Evolutionary conservation across 1,140 invertebrate species (phyloP).

Genomic region (Hydropsyche tenuis): DNA sequence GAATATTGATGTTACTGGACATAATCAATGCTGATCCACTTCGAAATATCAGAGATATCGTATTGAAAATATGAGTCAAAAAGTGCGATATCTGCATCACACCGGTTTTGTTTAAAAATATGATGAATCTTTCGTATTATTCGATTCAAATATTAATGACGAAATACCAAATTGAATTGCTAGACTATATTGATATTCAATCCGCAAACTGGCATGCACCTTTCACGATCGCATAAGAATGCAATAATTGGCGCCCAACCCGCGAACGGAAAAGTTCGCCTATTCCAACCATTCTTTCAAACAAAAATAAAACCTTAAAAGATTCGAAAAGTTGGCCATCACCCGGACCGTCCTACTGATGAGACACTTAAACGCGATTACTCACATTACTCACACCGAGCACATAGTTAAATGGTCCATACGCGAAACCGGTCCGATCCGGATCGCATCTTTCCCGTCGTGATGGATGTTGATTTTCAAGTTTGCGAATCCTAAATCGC

Average conservation of each 20-base stretch:
- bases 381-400: not conserved
- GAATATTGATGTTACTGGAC: no score
- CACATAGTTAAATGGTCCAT: not conserved
- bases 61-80: no score
- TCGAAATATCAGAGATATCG: no score
- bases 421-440: not conserved
- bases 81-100: no score
- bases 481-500: no score
- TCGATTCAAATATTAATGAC: no score
- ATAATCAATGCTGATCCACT: no score
- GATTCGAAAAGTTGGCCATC: not conserved
- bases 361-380: not conserved
- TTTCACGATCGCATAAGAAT: constrained; percentile 8
- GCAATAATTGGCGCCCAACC: not conserved
- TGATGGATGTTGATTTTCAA: not conserved
- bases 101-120: no score
- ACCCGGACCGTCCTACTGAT: constrained; percentile 1
- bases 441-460: not conserved
- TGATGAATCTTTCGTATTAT: no score
- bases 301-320: not conserved
- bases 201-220: not conserved
- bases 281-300: not conserved
- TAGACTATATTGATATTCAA: no score
- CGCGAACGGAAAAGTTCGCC: not conserved
- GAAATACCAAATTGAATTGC: no score